Base-by-base conservation (phyloP, 2,797 vertebrate genomes). In the Huso huso region DNA sequence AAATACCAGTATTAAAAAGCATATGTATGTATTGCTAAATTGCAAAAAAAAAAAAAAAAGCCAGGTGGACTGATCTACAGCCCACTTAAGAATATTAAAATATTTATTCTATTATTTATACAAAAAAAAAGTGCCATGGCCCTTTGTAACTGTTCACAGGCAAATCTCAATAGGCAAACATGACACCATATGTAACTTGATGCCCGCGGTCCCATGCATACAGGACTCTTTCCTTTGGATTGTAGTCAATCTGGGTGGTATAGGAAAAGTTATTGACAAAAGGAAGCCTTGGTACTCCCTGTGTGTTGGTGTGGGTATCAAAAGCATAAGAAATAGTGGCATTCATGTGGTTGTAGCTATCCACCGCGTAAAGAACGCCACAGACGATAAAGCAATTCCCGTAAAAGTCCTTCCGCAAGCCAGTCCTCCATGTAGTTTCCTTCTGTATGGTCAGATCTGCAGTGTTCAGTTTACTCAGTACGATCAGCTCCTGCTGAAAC, bases 141-240 rank as follows among this genome's bases (percentile, higher is more conserved):
- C 83, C 76, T 76, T 78, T 15, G 52, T 49, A 60, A 65, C 23
- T 57, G 52, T 71, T 61, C 61, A 69, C 71, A 87, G 83, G 73
- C 68, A 85, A 83, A 69, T 83, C 83, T 90, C 90, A 98, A 74
- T 94, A 97, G 72, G 96, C 96, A 71, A 99, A 94, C 75, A 91
- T 93, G 66, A 99, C 90, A 0, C 93, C 86, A 76, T 99, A 99
- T 51, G 93, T 99, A 78, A 99, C 94, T 77, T 99, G 97, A 75
- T 97, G 95, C 74, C 97, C 96, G 11, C 96, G 96, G 90, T 98
- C 95, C 97, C 96, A 99, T 2, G 94, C 93, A 0, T 99, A 99
- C 65, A 99, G 80, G 72, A 94, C 82, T 61, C 93, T 88, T 73
- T 99, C 97, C 81, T 93, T 95, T 70, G 97, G 97, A 79, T 99